Base-by-base conservation (phyloP, 2,113 vertebrate genomes). In the Apteryx owenii region DNA sequence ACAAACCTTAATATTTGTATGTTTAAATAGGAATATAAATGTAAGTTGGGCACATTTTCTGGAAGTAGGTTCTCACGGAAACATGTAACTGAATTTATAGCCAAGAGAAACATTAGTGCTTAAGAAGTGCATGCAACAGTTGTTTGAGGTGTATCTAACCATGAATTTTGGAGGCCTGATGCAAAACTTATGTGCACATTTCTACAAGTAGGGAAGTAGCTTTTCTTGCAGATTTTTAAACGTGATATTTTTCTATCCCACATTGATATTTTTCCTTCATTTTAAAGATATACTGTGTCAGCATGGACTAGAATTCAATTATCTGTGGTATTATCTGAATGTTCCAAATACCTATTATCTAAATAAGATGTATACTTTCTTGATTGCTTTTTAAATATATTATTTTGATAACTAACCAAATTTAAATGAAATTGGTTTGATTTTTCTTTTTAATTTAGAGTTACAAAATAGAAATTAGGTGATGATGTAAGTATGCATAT, bases 211-310 rank as follows among this genome's bases (percentile, higher is more conserved):
- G 17, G 8, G 56, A 46, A 83, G 12, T 13, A 71, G 4, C 8
- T 78, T 85, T 66, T 81, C 36, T 22, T 60, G 26, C 50, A 72
- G 20, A 40, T 66, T 73, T 91, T 18, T 56, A 75, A 50, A 48
- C 28, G 7, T 0, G 1, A 3, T 23, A 22, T 8, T 95, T 84
- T 4, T 25, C 5, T 61, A 19, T 73, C 17, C 31, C 3, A 3
- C 69, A 65, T 78, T 48, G 16, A 1, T 78, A 40, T 64, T 88
- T 70, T 13, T 14, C 7, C 40, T 90, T 88, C 7, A 8, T 93
- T 91, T 89, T 85, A 46, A 93, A 86, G 31, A 28, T 18, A 2
- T 1, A 11, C 6, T 44, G 51, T 7, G 3, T 83, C 48, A 21
- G 1, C 10, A 28, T 42, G 56, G 18, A 89, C 51, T 73, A 9